Evolutionary conservation across 2,888 invertebrate species (phyloP).

Genomic region (Icerya purchasi): DNA sequence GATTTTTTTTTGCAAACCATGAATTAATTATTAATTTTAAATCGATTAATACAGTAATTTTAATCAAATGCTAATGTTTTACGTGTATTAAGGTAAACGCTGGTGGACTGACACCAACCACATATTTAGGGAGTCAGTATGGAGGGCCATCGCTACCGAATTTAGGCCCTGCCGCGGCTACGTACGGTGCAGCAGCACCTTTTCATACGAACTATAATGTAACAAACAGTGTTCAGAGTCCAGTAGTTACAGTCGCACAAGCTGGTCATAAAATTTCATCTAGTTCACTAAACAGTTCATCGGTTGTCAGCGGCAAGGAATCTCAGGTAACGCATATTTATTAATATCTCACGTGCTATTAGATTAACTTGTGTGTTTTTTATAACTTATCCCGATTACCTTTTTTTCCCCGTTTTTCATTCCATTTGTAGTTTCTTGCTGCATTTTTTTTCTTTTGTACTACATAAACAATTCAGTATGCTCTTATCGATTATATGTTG

Average conservation of each 20-base stretch:
- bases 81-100: conserved; percentile 3
- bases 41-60: too few species aligned
- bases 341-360: too few species aligned
- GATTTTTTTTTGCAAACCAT: too few species aligned
- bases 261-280: conserved; percentile 8
- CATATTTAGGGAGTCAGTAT: conserved; percentile 9
- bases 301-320: conserved; percentile 2
- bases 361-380: too few species aligned
- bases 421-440: too few species aligned
- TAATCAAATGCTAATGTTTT: too few species aligned
- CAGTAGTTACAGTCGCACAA: conserved; percentile 7
- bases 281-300: conserved; percentile 4
- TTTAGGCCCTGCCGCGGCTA: conserved; percentile 3
- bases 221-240: conserved; percentile 4
- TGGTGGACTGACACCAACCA: conserved; percentile 8
- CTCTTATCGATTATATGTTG: too few species aligned
- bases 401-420: too few species aligned
- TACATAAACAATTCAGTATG: too few species aligned
- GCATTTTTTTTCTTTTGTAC: too few species aligned
- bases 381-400: too few species aligned
- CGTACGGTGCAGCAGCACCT: conserved; percentile 10
- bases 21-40: too few species aligned
- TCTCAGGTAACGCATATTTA: conserved; percentile 9
- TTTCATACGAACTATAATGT: conserved; percentile 11
- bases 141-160: conserved; percentile 10